Evolutionary conservation across 2,113 vertebrate species (phyloP).

Genomic region (Oreochromis aureus): DNA sequence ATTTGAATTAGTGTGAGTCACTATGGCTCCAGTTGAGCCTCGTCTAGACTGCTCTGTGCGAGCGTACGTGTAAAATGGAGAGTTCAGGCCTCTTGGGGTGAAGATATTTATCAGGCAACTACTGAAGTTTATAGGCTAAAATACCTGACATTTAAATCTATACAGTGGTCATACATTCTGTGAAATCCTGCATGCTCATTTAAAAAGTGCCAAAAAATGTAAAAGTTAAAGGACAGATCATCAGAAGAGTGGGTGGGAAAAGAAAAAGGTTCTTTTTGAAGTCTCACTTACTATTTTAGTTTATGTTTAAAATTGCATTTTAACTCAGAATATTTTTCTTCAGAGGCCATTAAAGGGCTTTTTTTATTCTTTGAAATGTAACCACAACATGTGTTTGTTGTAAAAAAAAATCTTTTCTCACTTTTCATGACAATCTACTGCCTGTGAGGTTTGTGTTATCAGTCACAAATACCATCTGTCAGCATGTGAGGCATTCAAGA

Average conservation of each 20-base stretch:
- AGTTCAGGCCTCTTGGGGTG: background rate
- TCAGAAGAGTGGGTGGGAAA: background rate
- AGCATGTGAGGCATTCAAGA: background rate
- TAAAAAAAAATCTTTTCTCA: background rate
- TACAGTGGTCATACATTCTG: background rate
- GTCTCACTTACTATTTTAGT: background rate
- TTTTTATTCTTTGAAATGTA: background rate
- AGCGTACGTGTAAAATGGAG: background rate
- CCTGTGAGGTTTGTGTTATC: background rate
- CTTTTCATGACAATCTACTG: background rate
- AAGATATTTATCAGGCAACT: slow-evolving; percentile 10
- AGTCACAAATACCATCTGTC: background rate
- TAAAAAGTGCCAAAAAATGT: background rate
- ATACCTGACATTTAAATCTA: background rate
- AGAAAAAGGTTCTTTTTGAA: background rate
- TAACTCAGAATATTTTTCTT: background rate
- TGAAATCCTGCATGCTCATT: background rate
- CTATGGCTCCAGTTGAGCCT: slow-evolving; percentile 22
- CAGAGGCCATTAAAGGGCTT: background rate
- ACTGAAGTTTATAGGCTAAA: background rate
- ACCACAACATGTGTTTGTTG: background rate
- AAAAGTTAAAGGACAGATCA: background rate
- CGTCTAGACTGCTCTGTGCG: slow-evolving; percentile 1
- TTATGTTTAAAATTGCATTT: background rate
- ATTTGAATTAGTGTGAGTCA: slow-evolving; percentile 53